Conservation (phyloP, 92 coral and sea anemone species). For the Parazoanthus atlanticus region DNA sequence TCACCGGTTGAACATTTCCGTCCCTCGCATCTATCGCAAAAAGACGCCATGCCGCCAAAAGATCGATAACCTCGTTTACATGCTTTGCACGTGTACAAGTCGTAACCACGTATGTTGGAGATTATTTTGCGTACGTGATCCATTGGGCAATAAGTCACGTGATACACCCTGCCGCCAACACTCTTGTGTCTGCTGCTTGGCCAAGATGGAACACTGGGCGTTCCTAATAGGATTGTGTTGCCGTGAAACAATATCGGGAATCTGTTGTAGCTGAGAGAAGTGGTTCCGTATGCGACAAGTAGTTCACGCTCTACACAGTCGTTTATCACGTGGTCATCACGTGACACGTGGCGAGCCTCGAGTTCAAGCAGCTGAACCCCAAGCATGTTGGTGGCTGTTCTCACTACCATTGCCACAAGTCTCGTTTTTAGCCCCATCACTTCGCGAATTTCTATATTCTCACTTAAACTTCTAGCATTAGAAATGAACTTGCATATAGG, state of each 20-base stretch:
- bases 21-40: constrained; percentile 46
- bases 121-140: constrained; percentile 61
- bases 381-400: constrained; percentile 23
- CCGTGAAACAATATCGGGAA: constrained; percentile 43
- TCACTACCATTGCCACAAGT: constrained; percentile 44
- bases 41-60: constrained; percentile 55
- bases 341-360: constrained; percentile 1
- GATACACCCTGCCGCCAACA: constrained; percentile 67
- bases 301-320: constrained; percentile 10
- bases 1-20: constrained; percentile 31
- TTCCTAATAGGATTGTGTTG: constrained; percentile 58
- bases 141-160: constrained; percentile 60
- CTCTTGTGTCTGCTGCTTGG: constrained; percentile 34
- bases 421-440: neutral
- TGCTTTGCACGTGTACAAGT: constrained; percentile 38
- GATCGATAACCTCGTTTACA: constrained; percentile 65
- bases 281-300: neutral
- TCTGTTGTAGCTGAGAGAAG: constrained; percentile 9
- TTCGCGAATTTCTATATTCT: constrained; percentile 13
- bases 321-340: neutral
- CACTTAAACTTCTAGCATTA: constrained; percentile 19
- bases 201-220: constrained; percentile 68
- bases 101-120: constrained; percentile 28
- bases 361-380: constrained; percentile 43
- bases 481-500: constrained; percentile 28